Percentiles rank a stretch among this genome's conserved stretches.
These are phyloP conservation scores for Sapayoa aenigma DNA, from an alignment of 2,113 vertebrate genomes.

Conservation along the genomic window DNA sequence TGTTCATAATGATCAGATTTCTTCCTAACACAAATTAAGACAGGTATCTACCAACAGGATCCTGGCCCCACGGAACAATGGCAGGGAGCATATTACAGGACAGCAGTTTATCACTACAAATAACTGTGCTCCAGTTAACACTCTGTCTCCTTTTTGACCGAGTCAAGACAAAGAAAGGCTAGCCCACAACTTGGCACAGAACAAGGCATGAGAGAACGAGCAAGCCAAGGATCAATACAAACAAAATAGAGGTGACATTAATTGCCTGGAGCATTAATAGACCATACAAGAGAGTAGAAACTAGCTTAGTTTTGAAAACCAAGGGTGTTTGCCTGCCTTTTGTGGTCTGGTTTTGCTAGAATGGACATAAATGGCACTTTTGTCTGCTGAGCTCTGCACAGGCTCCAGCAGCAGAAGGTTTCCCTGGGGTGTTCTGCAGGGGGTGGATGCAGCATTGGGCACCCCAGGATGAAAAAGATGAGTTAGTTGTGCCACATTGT, in stretches of 20 bases:
- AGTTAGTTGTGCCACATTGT: neutral
- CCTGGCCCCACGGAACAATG: neutral
- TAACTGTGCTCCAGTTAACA: neutral
- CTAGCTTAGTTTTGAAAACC: constrained; percentile 11
- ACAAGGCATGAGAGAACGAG: neutral
- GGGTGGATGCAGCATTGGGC: neutral
- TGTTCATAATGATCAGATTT: neutral
- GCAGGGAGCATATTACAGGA: neutral
- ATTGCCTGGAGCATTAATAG: constrained; percentile 50
- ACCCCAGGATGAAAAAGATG: neutral
- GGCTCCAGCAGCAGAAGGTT: neutral
- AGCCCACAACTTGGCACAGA: neutral
- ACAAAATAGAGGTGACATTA: constrained; percentile 46
- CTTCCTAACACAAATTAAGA: neutral
- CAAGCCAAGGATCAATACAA: constrained; percentile 16
- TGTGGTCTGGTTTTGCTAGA: neutral
- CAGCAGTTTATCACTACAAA: neutral
- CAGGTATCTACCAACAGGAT: neutral
- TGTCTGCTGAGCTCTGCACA: neutral
- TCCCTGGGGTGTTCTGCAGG: neutral
- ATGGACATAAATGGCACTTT: neutral
- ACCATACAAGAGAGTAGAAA: neutral
- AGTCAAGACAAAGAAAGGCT: neutral
- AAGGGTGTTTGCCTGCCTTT: neutral
- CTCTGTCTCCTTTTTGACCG: neutral